Percentiles rank a stretch among this genome's conserved stretches.
Conservation (phyloP, 1,140 invertebrate genomes). For the Pemphigus obesinymphae region DNA sequence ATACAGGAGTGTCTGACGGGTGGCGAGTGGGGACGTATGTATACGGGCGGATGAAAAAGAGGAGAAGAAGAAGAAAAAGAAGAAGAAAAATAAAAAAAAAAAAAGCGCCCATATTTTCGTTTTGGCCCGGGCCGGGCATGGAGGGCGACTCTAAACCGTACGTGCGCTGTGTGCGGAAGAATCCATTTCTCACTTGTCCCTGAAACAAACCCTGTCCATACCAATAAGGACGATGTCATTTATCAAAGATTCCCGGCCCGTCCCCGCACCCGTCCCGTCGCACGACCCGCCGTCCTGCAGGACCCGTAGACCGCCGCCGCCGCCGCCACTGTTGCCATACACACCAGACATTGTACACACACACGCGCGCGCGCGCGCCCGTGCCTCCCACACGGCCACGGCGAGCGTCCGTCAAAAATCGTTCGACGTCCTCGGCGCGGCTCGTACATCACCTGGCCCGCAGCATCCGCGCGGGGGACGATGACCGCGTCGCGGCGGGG, state of each 20-base stretch:
- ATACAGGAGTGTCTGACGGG: background rate
- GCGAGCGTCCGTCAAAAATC: slow-evolving; percentile 5
- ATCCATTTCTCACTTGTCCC: slow-evolving; percentile 42
- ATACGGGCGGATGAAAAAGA: background rate
- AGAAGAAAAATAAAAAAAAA: background rate
- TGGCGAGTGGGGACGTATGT: background rate
- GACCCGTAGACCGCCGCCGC: background rate
- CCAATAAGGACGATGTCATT: slow-evolving; percentile 41
- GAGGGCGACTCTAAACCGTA: slow-evolving; percentile 18
- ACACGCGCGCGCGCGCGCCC: background rate
- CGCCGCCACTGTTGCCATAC: background rate
- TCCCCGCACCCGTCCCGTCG: background rate
- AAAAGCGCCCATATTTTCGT: slow-evolving; percentile 39
- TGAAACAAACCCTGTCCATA: slow-evolving; percentile 42
- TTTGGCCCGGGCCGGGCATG: background rate
- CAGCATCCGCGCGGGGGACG: background rate
- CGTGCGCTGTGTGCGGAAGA: slow-evolving; percentile 39
- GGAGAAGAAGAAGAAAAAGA: background rate
- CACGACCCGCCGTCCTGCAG: too few relatives aligned
- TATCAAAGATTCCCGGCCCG: slow-evolving; percentile 39
- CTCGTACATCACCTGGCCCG: slow-evolving; percentile 30
- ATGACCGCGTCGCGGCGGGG: background rate
- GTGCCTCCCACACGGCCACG: too few relatives aligned
- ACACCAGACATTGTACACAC: background rate
- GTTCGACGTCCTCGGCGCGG: slow-evolving; percentile 16